phyloP scores from a whole-genome alignment of 2,113 vertebrate genomes.

The Cyprinus carpio region DNA sequence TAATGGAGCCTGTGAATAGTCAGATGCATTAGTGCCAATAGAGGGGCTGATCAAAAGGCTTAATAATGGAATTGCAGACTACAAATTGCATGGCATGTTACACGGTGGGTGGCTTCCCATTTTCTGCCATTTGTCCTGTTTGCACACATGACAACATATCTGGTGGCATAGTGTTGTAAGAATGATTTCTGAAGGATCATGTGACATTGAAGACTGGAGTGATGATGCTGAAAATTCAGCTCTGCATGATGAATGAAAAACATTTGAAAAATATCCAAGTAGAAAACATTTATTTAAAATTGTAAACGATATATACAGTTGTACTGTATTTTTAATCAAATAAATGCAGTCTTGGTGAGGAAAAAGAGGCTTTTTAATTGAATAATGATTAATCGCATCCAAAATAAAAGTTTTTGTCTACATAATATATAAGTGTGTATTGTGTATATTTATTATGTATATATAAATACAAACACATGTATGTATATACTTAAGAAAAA shows the following conservation, averaged over 20 bases:
- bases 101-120: conserved; percentile 16
- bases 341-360: no score
- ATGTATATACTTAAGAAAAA: no score
- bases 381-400: no score
- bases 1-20: conserved; percentile 49
- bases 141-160: neutral
- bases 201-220: neutral
- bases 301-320: neutral
- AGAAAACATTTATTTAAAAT: neutral
- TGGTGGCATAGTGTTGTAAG: neutral
- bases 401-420: no score
- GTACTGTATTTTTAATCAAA: no score
- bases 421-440: no score
- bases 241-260: neutral
- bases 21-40: conserved; percentile 30
- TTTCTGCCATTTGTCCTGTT: neutral
- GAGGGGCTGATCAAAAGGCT: conserved; percentile 20
- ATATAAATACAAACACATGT: no score
- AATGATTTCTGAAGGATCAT: neutral
- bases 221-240: neutral
- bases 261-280: neutral
- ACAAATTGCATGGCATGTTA: conserved; percentile 27
- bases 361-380: no score
- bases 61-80: conserved; percentile 5
- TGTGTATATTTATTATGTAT: no score